Base-by-base conservation (phyloP, 2,888 invertebrate genomes). In the Tetragnatha montana region DNA sequence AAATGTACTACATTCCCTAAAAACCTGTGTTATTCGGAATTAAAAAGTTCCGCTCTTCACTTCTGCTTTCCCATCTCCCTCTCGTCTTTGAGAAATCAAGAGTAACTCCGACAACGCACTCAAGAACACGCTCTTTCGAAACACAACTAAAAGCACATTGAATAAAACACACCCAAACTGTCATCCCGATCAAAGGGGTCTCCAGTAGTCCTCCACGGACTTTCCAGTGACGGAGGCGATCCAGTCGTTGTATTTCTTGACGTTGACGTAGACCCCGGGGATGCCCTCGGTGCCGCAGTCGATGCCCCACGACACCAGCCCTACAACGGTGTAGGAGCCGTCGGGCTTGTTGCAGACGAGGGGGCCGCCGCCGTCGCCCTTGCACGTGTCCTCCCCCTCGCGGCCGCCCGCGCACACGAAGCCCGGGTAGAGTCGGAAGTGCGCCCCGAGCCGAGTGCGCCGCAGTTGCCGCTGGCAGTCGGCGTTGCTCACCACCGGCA, bases 231-330 rank as follows among this genome's bases (percentile, higher is more conserved):
- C 51, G 6, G 81, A 76, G 7, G 75, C 12, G 8, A 98, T 97
- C 98, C 98, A 98, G 93, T 97, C 97, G 91, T 97, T 94, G 91
- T 95, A 95, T 49, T 95, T 95, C 6, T 95, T 95, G 0, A 97
- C 95, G 92, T 96, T 96, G 22, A 96, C 96, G 92, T 97, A 97
- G 21, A 96, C 96, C 0, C 96, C 97, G 0, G 96, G 96, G 8
- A 97, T 95, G 87, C 95, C 95, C 0, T 95, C 93, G 91, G 94
- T 94, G 0, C 96, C 97, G 92, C 98, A 98, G 69, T 98, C 98
- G 91, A 98, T 97, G 75, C 98, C 98, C 98, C 98, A 98, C 76
- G 97, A 97, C 14, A 98, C 98, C 17, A 98, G 95, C 19, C 98
- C 98, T 6, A 97, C 96, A n/a, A 98, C 94, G 8, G 85, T 81